Evolutionary conservation across 1,140 invertebrate genomes (phyloP), one percentile per base, ranked within the genome.

Genomic region (Heliconius hermathena): DNA sequence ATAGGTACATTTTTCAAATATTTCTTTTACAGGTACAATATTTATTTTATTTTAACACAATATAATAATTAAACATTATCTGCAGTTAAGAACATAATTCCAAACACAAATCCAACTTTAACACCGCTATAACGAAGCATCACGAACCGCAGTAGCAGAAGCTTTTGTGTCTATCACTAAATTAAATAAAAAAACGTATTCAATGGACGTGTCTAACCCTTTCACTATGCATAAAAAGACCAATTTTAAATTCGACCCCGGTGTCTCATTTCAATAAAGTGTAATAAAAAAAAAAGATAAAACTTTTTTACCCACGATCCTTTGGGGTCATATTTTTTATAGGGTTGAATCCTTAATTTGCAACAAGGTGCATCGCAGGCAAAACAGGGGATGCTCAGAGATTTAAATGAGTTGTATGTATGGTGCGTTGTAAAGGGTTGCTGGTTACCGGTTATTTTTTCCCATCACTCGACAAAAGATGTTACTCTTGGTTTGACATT

Each of bases 181-280:
- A 86, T 85, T 86, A 87, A 85, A 83, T 80, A 83, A 88, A 92
- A 90, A 90, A 91, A 91, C 84, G 75, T 71, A 88, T 83, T 89
- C 87, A 91, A 91, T 88, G 86, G 80, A 87, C 83, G 85, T 86
- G 86, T 88, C 85, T 91, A 90, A 91, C 90, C 90, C 91, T 92
- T 91, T 91, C 87, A 84, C 83, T 76, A 83, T 80, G 81, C 81
- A 89, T 85, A 91, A 91, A 91, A 90, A 92, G 87, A 91, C 88
- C 90, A 90, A 92, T 94, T 93, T 92, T 89, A 85, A 89, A 92
- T 93, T 88, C 91, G 84, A 84, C 87, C 87, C 90, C 89, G 88
- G 92, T 93, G 90, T 94, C 92, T 93, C 89, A 90, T 94, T 94
- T 93, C 92, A 93, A 93, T 93, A 93, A 89, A 85, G 86, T 87